phyloP scores from a whole-genome alignment of 1,140 invertebrate genomes.

The Hypsibius dujardini region DNA sequence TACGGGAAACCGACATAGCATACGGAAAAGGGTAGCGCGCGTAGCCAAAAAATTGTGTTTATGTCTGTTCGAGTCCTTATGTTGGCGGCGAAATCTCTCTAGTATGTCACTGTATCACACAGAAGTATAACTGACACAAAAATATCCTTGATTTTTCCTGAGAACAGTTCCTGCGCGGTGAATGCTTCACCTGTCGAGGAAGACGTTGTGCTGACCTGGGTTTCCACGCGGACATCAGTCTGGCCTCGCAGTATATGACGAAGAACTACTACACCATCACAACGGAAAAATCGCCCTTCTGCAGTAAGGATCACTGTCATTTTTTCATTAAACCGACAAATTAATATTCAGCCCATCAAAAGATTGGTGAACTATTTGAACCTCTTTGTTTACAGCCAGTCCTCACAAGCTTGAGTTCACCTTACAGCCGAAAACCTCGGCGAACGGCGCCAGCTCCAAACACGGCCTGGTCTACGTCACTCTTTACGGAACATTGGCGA shows the following conservation, averaged over 20 bases:
- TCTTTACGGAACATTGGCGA: background rate
- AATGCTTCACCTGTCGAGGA: background rate
- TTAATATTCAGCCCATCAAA: background rate
- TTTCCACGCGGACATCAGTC: background rate
- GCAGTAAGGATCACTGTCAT: background rate
- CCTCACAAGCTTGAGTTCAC: background rate
- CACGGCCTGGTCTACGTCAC: background rate
- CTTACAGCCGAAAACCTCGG: background rate
- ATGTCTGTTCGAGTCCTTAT: too few relatives aligned
- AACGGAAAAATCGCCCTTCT: conserved; percentile 9
- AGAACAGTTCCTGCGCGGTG: background rate
- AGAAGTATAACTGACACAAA: too few relatives aligned
- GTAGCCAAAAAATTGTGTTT: too few relatives aligned
- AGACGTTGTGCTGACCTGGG: background rate
- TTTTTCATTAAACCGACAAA: background rate
- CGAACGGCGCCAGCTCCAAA: background rate
- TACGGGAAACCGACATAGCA: too few relatives aligned
- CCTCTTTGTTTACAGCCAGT: background rate
- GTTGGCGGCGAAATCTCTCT: too few relatives aligned
- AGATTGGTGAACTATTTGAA: background rate
- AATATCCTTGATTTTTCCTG: too few relatives aligned
- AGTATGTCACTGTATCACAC: too few relatives aligned
- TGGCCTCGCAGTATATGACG: background rate
- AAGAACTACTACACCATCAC: background rate
- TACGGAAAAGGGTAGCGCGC: too few relatives aligned